Conservation (phyloP, 2,113 vertebrate species). For the Scatophagus argus region DNA sequence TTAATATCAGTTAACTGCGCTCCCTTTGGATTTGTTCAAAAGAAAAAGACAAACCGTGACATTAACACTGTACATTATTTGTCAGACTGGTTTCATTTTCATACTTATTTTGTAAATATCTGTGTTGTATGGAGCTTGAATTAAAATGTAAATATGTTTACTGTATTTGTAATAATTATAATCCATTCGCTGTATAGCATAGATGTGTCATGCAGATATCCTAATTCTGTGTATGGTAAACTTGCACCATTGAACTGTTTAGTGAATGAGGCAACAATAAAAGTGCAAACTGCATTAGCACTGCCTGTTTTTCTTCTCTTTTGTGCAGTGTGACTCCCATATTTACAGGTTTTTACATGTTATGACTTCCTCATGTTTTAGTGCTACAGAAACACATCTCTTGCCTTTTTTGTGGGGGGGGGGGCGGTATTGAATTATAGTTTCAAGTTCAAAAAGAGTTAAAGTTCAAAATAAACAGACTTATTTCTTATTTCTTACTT, state of each 20-base stretch:
- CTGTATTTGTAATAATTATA: slow-evolving; percentile 99
- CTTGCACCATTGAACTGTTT: slow-evolving; percentile 95
- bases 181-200: slow-evolving; percentile 99
- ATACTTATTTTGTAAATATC: slow-evolving; percentile 99
- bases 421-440: too few relatives aligned
- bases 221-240: slow-evolving; percentile 98
- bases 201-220: slow-evolving; percentile 97
- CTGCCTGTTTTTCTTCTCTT: slow-evolving; percentile 49
- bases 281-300: slow-evolving; percentile 92
- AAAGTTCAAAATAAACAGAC: too few relatives aligned
- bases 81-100: slow-evolving; percentile 92
- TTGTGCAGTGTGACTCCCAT: slow-evolving; percentile 11
- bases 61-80: slow-evolving; percentile 93
- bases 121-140: slow-evolving; percentile 96
- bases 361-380: not conserved
- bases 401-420: too few relatives aligned
- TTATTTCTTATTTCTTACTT: too few relatives aligned
- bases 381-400: not conserved
- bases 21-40: slow-evolving; percentile 69
- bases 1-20: slow-evolving; percentile 60
- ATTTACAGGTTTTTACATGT: not conserved
- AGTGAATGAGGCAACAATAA: slow-evolving; percentile 99
- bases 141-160: slow-evolving; percentile 99
- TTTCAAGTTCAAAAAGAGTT: too few relatives aligned
- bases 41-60: slow-evolving; percentile 69